These are phyloP conservation scores for Lysiphlebus fabarum DNA, from an alignment of 1,140 invertebrate genomes.

Conservation along the genomic window DNA sequence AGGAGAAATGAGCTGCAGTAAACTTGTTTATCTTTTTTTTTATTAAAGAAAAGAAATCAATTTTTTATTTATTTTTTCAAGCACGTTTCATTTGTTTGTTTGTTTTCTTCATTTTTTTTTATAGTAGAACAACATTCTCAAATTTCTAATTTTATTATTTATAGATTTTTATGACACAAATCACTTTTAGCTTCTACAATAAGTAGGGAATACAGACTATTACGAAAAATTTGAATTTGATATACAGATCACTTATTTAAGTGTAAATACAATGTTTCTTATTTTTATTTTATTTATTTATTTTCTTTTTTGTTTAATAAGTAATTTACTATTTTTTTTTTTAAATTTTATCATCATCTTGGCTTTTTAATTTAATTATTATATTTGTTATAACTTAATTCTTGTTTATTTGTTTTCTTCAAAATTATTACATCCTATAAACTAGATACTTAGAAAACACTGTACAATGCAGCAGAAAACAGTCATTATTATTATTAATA, in stretches of 20 bases:
- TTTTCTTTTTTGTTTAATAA: too few relatives aligned
- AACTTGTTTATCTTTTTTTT: too few relatives aligned
- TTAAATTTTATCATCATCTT: too few relatives aligned
- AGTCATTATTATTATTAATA: conserved; percentile 34
- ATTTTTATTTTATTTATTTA: too few relatives aligned
- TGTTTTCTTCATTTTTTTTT: neutral
- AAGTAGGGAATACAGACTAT: conserved; percentile 54
- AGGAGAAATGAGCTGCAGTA: too few relatives aligned
- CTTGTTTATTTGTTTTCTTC: too few relatives aligned
- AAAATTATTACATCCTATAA: conserved; percentile 51
- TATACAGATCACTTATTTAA: conserved; percentile 54
- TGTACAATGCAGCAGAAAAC: conserved; percentile 55
- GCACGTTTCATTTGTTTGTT: too few relatives aligned
- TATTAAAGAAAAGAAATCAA: too few relatives aligned
- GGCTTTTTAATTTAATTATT: too few relatives aligned
- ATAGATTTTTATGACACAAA: conserved; percentile 56
- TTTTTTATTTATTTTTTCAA: too few relatives aligned
- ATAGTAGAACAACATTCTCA: conserved; percentile 46
- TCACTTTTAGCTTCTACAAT: conserved; percentile 57
- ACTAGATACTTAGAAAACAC: conserved; percentile 58
- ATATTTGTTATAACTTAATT: too few relatives aligned
- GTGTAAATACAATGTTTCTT: conserved; percentile 53
- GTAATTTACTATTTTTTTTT: too few relatives aligned
- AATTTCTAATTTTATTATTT: conserved; percentile 56
- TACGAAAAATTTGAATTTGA: conserved; percentile 54